Evolutionary conservation across 2,113 vertebrate genomes (phyloP).

Genomic region (Glaucidium brasilianum): DNA sequence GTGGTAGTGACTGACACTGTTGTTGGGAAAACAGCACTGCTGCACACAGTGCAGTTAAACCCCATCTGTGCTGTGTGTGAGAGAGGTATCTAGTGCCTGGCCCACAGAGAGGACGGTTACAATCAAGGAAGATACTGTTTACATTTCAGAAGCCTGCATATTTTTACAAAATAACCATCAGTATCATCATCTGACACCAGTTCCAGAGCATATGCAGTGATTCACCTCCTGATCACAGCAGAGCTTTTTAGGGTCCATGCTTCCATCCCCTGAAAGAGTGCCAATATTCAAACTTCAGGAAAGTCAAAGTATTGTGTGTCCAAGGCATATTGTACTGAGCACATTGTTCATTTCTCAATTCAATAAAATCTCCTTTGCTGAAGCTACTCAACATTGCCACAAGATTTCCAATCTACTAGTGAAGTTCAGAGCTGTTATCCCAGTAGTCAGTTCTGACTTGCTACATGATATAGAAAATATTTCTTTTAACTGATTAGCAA

Average conservation of each 20-base stretch:
- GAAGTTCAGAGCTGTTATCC: background rate
- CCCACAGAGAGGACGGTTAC: background rate
- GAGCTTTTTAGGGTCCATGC: background rate
- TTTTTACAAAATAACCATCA: background rate
- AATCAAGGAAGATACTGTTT: background rate
- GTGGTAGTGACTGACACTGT: background rate
- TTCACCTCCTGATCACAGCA: background rate
- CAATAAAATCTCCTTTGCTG: background rate
- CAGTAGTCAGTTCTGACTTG: background rate
- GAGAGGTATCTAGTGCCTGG: background rate
- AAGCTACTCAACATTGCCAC: background rate
- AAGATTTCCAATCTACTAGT: background rate
- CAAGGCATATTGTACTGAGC: background rate
- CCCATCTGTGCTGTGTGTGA: background rate
- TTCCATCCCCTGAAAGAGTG: background rate
- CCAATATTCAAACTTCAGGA: background rate
- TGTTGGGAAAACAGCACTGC: background rate
- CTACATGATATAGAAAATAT: background rate
- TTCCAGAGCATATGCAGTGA: background rate
- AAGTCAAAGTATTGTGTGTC: background rate
- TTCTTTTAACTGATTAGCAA: slow-evolving; percentile 1
- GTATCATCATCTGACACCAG: background rate
- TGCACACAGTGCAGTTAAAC: background rate
- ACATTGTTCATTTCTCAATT: background rate
- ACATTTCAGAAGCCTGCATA: background rate